Conservation (phyloP, 2,797 vertebrate genomes). For the Muscicapa comitata region DNA sequence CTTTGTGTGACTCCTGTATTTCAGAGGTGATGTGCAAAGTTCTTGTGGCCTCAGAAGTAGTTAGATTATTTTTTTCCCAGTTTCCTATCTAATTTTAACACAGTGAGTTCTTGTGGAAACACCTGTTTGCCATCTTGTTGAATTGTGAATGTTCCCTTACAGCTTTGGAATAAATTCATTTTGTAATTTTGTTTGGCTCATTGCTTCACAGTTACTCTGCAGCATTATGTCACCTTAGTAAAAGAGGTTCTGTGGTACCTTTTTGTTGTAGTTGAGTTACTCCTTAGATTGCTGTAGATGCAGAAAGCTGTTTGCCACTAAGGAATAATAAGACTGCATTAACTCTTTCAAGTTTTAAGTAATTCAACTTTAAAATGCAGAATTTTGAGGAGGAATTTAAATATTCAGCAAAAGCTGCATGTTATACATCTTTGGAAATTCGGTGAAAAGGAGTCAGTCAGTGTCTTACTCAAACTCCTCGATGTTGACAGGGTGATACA, state of each 20-base stretch:
- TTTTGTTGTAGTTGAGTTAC: neutral
- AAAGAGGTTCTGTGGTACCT: neutral
- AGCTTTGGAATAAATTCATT: conserved; percentile 82
- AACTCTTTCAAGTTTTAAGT: neutral
- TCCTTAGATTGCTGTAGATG: neutral
- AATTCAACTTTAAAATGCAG: neutral
- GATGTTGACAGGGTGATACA: neutral
- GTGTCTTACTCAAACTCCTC: neutral
- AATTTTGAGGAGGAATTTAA: neutral
- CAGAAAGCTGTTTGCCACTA: neutral
- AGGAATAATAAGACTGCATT: neutral
- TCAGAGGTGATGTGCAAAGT: conserved; percentile 54
- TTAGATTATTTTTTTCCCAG: neutral
- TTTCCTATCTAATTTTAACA: conserved; percentile 15
- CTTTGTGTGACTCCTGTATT: neutral
- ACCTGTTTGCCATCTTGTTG: conserved; percentile 66
- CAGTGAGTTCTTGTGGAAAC: conserved; percentile 64
- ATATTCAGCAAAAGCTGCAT: neutral
- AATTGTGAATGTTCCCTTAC: conserved; percentile 74
- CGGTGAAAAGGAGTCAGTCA: neutral
- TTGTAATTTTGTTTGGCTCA: conserved; percentile 77
- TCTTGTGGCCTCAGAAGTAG: conserved; percentile 45
- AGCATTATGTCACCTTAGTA: neutral
- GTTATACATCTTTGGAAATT: neutral
- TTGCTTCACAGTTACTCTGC: conserved; percentile 54